These are phyloP conservation scores for Calycopis cecrops DNA, from an alignment of 1,140 invertebrate species.

Conservation along the genomic window DNA sequence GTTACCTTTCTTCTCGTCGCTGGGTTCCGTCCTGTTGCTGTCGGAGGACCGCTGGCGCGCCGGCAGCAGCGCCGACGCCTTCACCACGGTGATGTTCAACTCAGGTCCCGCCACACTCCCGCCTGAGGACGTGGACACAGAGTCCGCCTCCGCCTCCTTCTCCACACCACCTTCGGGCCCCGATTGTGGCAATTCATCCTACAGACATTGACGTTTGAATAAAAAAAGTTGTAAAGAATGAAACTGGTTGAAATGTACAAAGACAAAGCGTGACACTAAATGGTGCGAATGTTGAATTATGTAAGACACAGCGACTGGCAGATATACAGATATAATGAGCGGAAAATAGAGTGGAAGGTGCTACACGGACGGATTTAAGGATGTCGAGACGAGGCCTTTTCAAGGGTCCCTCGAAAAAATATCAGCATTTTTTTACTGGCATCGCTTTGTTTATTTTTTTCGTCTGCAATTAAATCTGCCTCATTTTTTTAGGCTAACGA, in stretches of 20 bases:
- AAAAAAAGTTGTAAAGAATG: background rate
- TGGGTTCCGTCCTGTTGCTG: conserved; percentile 63
- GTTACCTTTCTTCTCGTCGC: conserved; percentile 62
- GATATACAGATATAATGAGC: too few species aligned
- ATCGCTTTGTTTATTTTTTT: too few species aligned
- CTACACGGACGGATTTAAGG: too few species aligned
- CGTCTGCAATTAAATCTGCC: too few species aligned
- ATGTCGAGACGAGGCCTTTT: too few species aligned
- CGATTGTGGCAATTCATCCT: conserved; percentile 59
- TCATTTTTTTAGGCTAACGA: too few species aligned
- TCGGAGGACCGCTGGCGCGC: conserved; percentile 60
- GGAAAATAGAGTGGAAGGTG: too few species aligned
- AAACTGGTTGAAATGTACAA: background rate
- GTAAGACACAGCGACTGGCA: background rate
- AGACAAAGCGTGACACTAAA: conserved; percentile 3
- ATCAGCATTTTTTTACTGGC: too few species aligned
- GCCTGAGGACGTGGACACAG: conserved; percentile 54
- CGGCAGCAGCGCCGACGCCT: conserved; percentile 38
- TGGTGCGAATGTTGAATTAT: background rate
- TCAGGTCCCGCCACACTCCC: conserved; percentile 54
- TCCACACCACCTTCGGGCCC: conserved; percentile 44
- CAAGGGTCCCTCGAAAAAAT: too few species aligned
- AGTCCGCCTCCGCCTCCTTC: conserved; percentile 54
- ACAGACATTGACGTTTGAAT: background rate
- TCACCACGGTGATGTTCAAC: conserved; percentile 49